A percentile compares a stretch with the other conserved stretches of the same genome.
Conservation (phyloP, 2,888 invertebrate species). For the Eumerus sabulonum region DNA sequence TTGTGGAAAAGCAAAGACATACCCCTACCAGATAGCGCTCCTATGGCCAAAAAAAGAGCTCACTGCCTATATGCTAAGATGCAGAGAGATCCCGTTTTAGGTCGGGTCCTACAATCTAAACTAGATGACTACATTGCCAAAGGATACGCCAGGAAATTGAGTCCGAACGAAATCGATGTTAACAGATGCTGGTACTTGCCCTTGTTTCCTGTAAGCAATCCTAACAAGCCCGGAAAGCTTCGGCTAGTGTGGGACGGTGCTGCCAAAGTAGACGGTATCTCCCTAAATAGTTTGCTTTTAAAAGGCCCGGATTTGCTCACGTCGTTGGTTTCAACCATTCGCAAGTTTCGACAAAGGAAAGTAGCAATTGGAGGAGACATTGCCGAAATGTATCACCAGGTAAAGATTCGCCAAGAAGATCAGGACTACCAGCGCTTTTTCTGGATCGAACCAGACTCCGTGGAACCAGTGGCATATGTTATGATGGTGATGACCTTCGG, state of each 20-base stretch:
- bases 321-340: too few species aligned
- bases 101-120: conserved; percentile 18
- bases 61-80: too few species aligned
- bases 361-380: too few species aligned
- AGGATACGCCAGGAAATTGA: conserved; percentile 54
- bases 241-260: conserved; percentile 72
- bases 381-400: background rate
- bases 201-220: conserved; percentile 69
- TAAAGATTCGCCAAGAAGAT: too few species aligned
- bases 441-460: too few species aligned
- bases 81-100: conserved; percentile 11
- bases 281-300: conserved; percentile 69
- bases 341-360: too few species aligned
- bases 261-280: conserved; percentile 66
- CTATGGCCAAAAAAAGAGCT: conserved; percentile 9
- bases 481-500: too few species aligned
- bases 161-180: background rate
- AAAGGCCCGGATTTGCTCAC: background rate
- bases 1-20: conserved; percentile 6
- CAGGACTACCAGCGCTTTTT: too few species aligned
- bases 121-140: conserved; percentile 62
- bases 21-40: background rate
- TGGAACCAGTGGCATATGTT: too few species aligned
- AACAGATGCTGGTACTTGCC: conserved; percentile 69
- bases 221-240: conserved; percentile 44